Conservation (phyloP, 2,888 invertebrate genomes). For the Drosophila prolongata region DNA sequence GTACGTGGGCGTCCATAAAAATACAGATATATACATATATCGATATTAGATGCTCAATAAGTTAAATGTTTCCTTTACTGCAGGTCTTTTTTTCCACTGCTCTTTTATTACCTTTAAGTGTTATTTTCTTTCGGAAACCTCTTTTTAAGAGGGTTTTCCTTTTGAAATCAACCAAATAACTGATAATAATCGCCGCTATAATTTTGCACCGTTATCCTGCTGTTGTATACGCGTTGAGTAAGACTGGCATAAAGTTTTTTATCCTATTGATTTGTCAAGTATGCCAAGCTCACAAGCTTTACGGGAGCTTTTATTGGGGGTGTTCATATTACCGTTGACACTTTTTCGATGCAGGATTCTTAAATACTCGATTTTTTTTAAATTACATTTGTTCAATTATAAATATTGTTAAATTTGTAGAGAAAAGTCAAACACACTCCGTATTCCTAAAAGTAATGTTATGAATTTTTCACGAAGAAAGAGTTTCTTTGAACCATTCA, state of each 20-base stretch:
- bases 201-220: conserved; percentile 56
- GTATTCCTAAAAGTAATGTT: too few species aligned
- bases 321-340: conserved; percentile 14
- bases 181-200: neutral
- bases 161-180: conserved; percentile 25
- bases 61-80: neutral
- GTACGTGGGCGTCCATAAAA: conserved; percentile 45
- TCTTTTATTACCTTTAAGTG: conserved; percentile 11
- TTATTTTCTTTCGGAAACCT: neutral
- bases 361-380: neutral
- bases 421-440: too few species aligned
- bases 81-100: neutral
- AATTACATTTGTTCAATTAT: neutral
- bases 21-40: conserved; percentile 66
- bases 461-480: too few species aligned
- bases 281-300: conserved; percentile 48
- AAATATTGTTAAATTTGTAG: neutral
- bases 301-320: conserved; percentile 51
- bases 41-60: conserved; percentile 50
- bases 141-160: conserved; percentile 17
- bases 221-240: conserved; percentile 65
- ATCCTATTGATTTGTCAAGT: conserved; percentile 73
- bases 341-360: neutral
- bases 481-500: too few species aligned
- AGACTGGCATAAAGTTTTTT: conserved; percentile 60